A percentile compares a stretch with the other conserved stretches of the same genome.
These are phyloP conservation scores for Accipiter virgatus DNA, from an alignment of 2,113 vertebrate species.

Conservation along the genomic window DNA sequence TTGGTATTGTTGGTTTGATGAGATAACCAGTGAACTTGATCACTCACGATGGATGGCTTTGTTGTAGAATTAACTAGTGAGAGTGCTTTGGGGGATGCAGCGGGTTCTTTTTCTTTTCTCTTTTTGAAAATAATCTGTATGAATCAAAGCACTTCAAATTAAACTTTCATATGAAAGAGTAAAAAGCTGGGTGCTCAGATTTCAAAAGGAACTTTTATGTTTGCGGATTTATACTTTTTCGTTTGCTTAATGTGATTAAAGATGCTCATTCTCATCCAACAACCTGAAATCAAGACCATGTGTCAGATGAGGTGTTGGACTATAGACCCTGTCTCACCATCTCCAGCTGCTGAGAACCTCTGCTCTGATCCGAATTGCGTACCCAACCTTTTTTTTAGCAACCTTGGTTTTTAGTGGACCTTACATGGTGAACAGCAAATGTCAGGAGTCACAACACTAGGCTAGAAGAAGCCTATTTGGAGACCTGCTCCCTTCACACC, in stretches of 20 bases:
- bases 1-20: neutral
- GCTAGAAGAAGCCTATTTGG: neutral
- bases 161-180: neutral
- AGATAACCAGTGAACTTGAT: neutral
- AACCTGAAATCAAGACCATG: neutral
- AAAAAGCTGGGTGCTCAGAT: neutral
- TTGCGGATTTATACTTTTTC: neutral
- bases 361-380: neutral
- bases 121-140: neutral
- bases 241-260: neutral
- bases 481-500: neutral
- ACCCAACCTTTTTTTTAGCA: neutral
- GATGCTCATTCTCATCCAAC: neutral
- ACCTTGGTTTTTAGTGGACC: neutral
- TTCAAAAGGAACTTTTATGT: neutral
- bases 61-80: neutral
- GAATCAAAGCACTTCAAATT: neutral
- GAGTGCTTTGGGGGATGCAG: neutral
- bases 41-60: neutral
- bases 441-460: neutral
- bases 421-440: neutral
- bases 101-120: neutral
- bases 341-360: neutral
- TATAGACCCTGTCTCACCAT: neutral
- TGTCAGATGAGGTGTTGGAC: neutral